Evolutionary conservation across 2,113 vertebrate genomes (phyloP).

Genomic region (Stegastes partitus): DNA sequence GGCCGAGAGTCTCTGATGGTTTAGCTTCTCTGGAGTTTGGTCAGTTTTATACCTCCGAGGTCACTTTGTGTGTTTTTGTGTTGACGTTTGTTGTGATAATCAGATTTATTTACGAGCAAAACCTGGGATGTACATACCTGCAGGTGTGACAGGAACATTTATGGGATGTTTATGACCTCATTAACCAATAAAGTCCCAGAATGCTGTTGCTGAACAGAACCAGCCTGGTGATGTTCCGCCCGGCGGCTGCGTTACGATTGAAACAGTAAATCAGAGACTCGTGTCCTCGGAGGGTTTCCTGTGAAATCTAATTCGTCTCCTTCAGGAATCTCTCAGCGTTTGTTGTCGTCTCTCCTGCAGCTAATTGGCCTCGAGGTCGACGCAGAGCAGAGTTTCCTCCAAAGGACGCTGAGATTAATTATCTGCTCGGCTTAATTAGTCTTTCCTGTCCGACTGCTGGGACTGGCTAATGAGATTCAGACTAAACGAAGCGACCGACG

Average conservation of each 20-base stretch:
- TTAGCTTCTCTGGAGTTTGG: not conserved
- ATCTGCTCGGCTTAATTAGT: constrained; percentile 17
- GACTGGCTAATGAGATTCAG: constrained; percentile 7
- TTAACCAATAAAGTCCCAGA: too few relatives aligned
- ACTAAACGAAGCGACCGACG: not conserved
- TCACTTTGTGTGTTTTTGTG: too few relatives aligned
- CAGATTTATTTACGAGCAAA: too few relatives aligned
- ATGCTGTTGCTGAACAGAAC: too few relatives aligned
- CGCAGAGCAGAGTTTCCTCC: constrained; percentile 17
- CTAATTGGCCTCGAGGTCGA: constrained; percentile 32
- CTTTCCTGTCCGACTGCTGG: constrained; percentile 1
- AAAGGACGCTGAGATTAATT: constrained; percentile 32
- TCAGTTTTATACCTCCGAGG: not conserved
- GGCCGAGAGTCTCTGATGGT: constrained; percentile 20
- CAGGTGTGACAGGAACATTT: too few relatives aligned
- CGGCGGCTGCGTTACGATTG: not conserved
- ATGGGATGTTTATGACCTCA: too few relatives aligned
- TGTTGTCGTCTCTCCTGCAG: not conserved
- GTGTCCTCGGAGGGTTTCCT: constrained; percentile 2
- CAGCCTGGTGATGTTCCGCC: too few relatives aligned
- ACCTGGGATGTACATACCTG: too few relatives aligned
- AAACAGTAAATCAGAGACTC: not conserved
- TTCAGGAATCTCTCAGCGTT: not conserved
- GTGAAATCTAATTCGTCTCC: constrained; percentile 15
- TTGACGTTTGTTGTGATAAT: too few relatives aligned